These are phyloP conservation scores for Drosophila setosimentum DNA, from an alignment of 2,888 invertebrate genomes.

Conservation along the genomic window DNA sequence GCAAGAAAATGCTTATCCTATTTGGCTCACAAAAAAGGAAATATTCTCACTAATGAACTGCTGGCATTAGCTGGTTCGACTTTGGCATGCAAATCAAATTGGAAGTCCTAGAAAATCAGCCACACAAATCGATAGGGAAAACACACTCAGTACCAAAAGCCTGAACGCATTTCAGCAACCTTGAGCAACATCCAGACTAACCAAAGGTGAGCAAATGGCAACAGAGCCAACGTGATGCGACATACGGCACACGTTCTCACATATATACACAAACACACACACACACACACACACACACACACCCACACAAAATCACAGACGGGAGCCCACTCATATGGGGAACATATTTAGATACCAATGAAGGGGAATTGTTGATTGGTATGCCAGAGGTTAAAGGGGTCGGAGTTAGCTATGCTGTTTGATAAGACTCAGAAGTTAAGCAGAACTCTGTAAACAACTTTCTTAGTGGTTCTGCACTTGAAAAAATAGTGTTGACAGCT, in stretches of 20 bases:
- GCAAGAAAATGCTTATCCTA: slow-evolving; percentile 13
- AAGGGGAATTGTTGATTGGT: slow-evolving; percentile 55
- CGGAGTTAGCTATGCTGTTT: slow-evolving; percentile 41
- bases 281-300: neutral
- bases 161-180: slow-evolving; percentile 35
- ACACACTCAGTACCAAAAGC: neutral
- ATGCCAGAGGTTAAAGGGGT: slow-evolving; percentile 48
- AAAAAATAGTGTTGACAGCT: neutral
- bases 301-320: neutral
- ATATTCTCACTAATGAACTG: slow-evolving; percentile 50
- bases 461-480: neutral
- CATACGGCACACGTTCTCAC: slow-evolving; percentile 2
- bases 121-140: slow-evolving; percentile 42
- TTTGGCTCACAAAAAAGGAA: slow-evolving; percentile 22
- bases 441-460: slow-evolving; percentile 34
- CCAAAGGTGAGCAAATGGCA: slow-evolving; percentile 40
- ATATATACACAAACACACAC: slow-evolving; percentile 9
- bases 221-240: slow-evolving; percentile 14
- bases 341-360: slow-evolving; percentile 40
- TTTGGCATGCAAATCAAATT: slow-evolving; percentile 57
- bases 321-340: neutral
- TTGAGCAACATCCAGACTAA: slow-evolving; percentile 38
- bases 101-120: slow-evolving; percentile 31
- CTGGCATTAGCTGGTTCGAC: slow-evolving; percentile 43
- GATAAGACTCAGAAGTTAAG: neutral